A percentile compares a stretch with the other conserved stretches of the same genome.
phyloP scores from a whole-genome alignment of 2,113 vertebrate species.

The Scartelaos histophorus region DNA sequence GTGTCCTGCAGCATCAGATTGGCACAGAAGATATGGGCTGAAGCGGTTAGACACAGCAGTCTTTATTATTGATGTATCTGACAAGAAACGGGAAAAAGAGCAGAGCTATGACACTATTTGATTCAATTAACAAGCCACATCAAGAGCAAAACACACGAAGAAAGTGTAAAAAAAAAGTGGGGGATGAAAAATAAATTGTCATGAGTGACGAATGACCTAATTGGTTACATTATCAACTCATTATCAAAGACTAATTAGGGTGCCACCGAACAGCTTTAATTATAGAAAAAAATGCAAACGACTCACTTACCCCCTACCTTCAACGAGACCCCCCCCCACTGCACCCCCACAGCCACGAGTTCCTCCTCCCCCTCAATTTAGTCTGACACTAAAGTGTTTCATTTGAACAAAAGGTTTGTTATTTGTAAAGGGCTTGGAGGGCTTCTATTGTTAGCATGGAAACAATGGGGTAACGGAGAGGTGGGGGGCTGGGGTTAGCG shows the following conservation, averaged over 20 bases:
- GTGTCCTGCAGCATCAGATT: slow-evolving; percentile 41
- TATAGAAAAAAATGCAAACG: slow-evolving; percentile 79
- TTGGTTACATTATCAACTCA: slow-evolving; percentile 81
- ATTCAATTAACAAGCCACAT: slow-evolving; percentile 84
- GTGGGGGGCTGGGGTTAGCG: slow-evolving; percentile 24
- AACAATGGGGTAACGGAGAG: slow-evolving; percentile 74
- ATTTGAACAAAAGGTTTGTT: slow-evolving; percentile 75
- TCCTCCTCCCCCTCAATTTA: slow-evolving; percentile 71
- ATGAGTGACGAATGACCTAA: slow-evolving; percentile 79
- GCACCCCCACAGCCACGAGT: slow-evolving; percentile 12
- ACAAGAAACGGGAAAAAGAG: slow-evolving; percentile 64
- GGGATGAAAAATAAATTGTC: slow-evolving; percentile 30
- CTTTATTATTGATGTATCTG: slow-evolving; percentile 41
- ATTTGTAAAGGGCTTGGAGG: slow-evolving; percentile 55
- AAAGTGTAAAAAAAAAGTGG: slow-evolving; percentile 1
- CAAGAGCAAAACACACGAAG: slow-evolving; percentile 51
- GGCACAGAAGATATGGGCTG: slow-evolving; percentile 32
- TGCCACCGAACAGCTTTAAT: slow-evolving; percentile 81
- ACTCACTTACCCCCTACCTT: slow-evolving; percentile 50
- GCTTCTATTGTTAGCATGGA: slow-evolving; percentile 80
- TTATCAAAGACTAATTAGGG: slow-evolving; percentile 85
- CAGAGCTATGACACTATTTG: slow-evolving; percentile 75
- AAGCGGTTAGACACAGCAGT: slow-evolving; percentile 23
- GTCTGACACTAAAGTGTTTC: slow-evolving; percentile 77
- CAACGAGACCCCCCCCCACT: slow-evolving; percentile 13